Percentiles rank a stretch among this genome's conserved stretches.
phyloP scores from a whole-genome alignment of 2,888 invertebrate species.

The Pycnomerus fuliginosus region DNA sequence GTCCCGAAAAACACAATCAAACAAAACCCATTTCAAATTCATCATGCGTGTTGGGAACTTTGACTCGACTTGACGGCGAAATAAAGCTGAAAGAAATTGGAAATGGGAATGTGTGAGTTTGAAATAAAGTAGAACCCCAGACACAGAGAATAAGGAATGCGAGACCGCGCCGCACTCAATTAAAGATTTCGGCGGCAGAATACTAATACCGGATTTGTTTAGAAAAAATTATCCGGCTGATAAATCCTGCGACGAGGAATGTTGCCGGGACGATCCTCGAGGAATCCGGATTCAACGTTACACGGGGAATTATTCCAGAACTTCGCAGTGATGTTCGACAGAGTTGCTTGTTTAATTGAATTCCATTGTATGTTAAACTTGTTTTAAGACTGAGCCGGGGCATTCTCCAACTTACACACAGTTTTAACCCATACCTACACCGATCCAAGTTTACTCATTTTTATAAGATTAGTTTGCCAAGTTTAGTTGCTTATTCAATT shows the following conservation, averaged over 20 bases:
- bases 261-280: slow-evolving; percentile 27
- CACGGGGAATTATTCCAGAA: slow-evolving; percentile 45
- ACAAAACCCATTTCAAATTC: slow-evolving; percentile 38
- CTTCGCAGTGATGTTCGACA: slow-evolving; percentile 44
- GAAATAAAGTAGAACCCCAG: slow-evolving; percentile 29
- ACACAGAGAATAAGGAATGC: slow-evolving; percentile 30
- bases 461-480: slow-evolving; percentile 24
- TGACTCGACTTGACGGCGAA: slow-evolving; percentile 37
- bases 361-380: slow-evolving; percentile 48
- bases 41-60: slow-evolving; percentile 35
- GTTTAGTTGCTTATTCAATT: neutral
- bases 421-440: slow-evolving; percentile 25
- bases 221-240: too few species aligned
- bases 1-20: slow-evolving; percentile 24
- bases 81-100: slow-evolving; percentile 37
- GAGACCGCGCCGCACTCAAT: slow-evolving; percentile 28
- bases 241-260: slow-evolving; percentile 3
- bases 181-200: slow-evolving; percentile 29
- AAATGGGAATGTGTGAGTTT: slow-evolving; percentile 33
- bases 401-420: slow-evolving; percentile 28
- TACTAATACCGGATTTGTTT: too few species aligned
- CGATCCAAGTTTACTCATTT: slow-evolving; percentile 30
- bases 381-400: slow-evolving; percentile 37
- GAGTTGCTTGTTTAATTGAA: slow-evolving; percentile 48
- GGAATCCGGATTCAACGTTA: slow-evolving; percentile 43